These are phyloP conservation scores for Nasonia giraulti DNA, from an alignment of 1,140 invertebrate genomes.

Conservation along the genomic window DNA sequence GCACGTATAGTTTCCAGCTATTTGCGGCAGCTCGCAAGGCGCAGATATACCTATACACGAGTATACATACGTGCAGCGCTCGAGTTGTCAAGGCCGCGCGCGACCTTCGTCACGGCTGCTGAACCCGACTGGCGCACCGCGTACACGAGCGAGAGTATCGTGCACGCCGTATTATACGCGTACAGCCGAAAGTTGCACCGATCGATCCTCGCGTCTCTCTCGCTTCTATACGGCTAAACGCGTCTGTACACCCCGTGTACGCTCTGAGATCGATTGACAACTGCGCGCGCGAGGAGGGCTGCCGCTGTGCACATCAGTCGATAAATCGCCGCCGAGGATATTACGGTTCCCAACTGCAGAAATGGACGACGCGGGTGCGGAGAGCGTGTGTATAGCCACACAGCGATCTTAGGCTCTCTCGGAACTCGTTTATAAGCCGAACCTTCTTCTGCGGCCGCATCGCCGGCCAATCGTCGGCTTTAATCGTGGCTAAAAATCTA, in stretches of 20 bases:
- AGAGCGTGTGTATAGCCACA: neutral
- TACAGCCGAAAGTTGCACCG: neutral
- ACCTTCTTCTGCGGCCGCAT: neutral
- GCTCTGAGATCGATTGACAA: neutral
- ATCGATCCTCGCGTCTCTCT: neutral
- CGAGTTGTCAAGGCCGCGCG: conserved; percentile 28
- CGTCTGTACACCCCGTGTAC: no score
- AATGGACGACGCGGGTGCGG: neutral
- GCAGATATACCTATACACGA: neutral
- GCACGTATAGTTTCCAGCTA: conserved; percentile 2
- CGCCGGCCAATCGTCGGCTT: neutral
- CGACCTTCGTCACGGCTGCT: conserved; percentile 32
- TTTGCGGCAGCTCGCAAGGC: neutral
- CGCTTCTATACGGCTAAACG: no score
- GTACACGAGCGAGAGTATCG: no score
- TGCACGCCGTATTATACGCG: no score
- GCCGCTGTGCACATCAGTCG: neutral
- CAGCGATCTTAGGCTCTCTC: neutral
- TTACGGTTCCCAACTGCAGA: neutral
- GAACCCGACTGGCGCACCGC: conserved; percentile 10
- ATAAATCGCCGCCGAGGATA: neutral
- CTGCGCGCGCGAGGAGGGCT: neutral
- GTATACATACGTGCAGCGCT: neutral
- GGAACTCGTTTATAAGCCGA: conserved; percentile 13
- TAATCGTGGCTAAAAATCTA: conserved; percentile 34